Evolutionary conservation across 2,797 vertebrate genomes (phyloP), one percentile per base, ranked within the genome.

Genomic region (Lithobates pipiens): DNA sequence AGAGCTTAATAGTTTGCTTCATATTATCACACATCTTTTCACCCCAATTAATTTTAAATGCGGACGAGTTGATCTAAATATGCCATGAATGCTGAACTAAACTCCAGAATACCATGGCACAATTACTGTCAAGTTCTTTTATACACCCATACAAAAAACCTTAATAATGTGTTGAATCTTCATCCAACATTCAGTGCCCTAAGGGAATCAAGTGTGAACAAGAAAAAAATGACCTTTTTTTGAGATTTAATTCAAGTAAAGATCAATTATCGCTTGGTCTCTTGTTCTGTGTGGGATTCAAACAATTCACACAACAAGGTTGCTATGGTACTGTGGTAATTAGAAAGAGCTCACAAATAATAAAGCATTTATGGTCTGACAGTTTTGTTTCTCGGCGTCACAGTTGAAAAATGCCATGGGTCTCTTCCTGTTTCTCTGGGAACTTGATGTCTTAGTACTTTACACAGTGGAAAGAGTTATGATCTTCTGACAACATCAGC

Each of bases 151-250:
- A 80, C 67, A 83, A 61, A 54, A 54, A 83, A 70, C 32, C 27
- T 65, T 63, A 79, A 73, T 57, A 75, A 77, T 82, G 44, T 77
- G 74, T 70, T 46, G 42, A 63, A 77, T 76, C 67, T 82, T 77
- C 73, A 61, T 82, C 79, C 71, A 86, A 76, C 29, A 68, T 25
- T 80, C 32, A 44, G 39, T 44, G 80, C 79, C 85, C 76, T 42
- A 1, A 44, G 85, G 79, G 44, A 86, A 86, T 82, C 57, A 70
- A 67, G 61, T 80, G 85, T 50, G 73, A 86, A 76, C 78, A 86
- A 86, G 84, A 82, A 70, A 69, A 68, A 80, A 76, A 86, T 81
- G 85, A 86, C 85, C 85, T 86, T 86, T 61, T 39, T 82, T 82
- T 71, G 21, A 82, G 46, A 76, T 81, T 82, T 76, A 71, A 77